Evolutionary conservation across 2,888 invertebrate species (phyloP).

Genomic region (Lobophora halterata): DNA sequence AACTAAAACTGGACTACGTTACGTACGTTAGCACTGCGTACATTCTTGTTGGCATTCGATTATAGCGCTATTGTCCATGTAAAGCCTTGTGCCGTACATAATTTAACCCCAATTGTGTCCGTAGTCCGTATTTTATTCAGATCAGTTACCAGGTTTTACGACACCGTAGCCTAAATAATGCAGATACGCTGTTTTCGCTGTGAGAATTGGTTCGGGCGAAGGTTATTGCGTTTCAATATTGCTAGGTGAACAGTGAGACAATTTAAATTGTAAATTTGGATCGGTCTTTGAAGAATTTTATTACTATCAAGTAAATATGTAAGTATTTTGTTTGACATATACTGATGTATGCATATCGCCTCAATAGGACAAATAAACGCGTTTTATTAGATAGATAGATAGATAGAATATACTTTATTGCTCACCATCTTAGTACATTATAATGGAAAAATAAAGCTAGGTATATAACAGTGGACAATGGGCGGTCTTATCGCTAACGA

Average conservation of each 20-base stretch:
- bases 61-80: constrained; percentile 31
- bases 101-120: constrained; percentile 40
- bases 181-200: constrained; percentile 10
- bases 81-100: constrained; percentile 25
- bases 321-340: too few species aligned
- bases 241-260: constrained; percentile 5
- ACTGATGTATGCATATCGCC: too few species aligned
- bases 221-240: constrained; percentile 10
- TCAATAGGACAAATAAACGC: too few species aligned
- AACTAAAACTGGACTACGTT: too few species aligned
- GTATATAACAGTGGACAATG: too few species aligned
- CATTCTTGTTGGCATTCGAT: constrained; percentile 44
- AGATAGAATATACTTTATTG: too few species aligned
- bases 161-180: constrained; percentile 15
- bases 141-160: constrained; percentile 26
- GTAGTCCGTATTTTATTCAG: constrained; percentile 37
- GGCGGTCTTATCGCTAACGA: too few species aligned
- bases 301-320: too few species aligned
- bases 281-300: too few species aligned
- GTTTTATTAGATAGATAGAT: too few species aligned
- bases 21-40: background rate
- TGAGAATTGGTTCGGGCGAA: constrained; percentile 4
- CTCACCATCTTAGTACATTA: too few species aligned
- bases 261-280: background rate
- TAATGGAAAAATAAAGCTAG: too few species aligned